Conservation (phyloP, 2,888 invertebrate species). For the Cylloceria caligata region DNA sequence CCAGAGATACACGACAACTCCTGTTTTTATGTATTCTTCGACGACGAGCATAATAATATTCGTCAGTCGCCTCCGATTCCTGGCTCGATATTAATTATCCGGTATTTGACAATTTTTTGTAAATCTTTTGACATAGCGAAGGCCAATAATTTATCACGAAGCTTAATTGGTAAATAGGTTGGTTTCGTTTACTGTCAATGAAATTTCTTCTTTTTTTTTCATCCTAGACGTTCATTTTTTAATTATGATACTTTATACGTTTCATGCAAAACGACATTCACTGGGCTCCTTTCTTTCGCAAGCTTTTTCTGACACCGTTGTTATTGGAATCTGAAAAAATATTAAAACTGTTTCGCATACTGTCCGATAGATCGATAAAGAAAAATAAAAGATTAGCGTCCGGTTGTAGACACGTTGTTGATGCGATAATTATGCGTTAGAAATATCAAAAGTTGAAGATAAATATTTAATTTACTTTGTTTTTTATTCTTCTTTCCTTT, state of each 20-base stretch:
- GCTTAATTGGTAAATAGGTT: slow-evolving; percentile 21
- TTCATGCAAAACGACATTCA: neutral
- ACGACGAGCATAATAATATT: slow-evolving; percentile 51
- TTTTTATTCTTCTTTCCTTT: slow-evolving; percentile 2
- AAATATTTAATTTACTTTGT: slow-evolving; percentile 19
- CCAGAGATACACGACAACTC: slow-evolving; percentile 59
- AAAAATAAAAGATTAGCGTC: neutral
- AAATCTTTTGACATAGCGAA: slow-evolving; percentile 21
- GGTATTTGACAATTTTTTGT: slow-evolving; percentile 4
- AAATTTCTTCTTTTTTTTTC: neutral
- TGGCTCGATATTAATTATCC: neutral
- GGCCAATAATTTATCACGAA: neutral
- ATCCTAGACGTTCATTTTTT: slow-evolving; percentile 4
- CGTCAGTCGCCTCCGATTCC: neutral
- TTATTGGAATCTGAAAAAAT: neutral
- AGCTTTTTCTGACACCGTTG: slow-evolving; percentile 29
- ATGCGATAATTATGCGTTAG: no score
- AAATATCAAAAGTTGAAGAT: neutral
- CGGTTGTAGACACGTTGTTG: no score
- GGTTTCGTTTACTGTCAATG: slow-evolving; percentile 32
- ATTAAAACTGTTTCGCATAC: neutral
- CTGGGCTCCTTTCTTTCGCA: slow-evolving; percentile 13
- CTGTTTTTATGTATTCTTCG: slow-evolving; percentile 57
- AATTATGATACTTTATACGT: neutral
- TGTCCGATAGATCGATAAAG: neutral